Conservation (phyloP, 2,797 vertebrate genomes). For the Helarctos malayanus region DNA sequence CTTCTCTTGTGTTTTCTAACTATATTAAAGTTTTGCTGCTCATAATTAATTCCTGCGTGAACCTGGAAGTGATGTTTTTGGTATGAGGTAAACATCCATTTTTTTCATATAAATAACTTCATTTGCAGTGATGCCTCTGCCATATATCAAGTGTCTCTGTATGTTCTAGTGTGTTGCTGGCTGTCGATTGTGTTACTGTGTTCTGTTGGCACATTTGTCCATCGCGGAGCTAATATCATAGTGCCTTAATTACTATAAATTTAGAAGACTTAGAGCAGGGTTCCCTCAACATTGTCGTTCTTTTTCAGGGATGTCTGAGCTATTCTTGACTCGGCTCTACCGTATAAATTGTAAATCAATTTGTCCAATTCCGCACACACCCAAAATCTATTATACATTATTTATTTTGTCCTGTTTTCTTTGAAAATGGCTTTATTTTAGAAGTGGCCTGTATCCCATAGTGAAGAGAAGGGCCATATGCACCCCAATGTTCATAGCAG, state of each 20-base stretch:
- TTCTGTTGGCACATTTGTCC: background rate
- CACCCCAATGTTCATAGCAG: too few relatives aligned
- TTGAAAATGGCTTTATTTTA: conserved; percentile 32
- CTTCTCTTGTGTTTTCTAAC: background rate
- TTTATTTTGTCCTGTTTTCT: background rate
- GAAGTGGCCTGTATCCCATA: background rate
- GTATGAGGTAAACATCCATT: background rate
- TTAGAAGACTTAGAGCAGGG: background rate
- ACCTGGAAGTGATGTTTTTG: background rate
- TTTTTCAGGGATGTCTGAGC: background rate
- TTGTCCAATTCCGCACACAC: background rate
- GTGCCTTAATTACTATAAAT: background rate
- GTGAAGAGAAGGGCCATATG: too few relatives aligned
- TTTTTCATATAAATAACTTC: background rate
- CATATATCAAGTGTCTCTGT: background rate
- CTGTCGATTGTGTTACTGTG: background rate
- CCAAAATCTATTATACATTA: background rate
- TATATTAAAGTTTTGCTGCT: conserved; percentile 39
- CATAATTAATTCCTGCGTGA: conserved; percentile 42
- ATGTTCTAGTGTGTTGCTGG: background rate
- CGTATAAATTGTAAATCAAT: conserved; percentile 24
- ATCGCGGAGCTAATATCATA: background rate
- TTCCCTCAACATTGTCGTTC: background rate
- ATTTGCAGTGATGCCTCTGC: background rate
- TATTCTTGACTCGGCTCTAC: conserved; percentile 14